Conservation (phyloP, 2,888 invertebrate species). For the Suillia variegata region DNA sequence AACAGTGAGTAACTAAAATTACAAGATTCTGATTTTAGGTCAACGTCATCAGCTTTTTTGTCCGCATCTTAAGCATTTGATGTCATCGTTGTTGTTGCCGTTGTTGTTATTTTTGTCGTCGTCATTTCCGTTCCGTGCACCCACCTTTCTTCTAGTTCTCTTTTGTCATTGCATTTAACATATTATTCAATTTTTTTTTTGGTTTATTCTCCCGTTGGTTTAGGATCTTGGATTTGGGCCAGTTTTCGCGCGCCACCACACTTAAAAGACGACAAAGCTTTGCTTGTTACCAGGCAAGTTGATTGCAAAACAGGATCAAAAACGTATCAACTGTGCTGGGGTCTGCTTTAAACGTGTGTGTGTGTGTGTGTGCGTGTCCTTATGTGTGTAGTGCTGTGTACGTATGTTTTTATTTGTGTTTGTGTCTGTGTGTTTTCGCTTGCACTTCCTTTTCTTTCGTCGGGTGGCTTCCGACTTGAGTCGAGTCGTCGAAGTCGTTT, state of each 20-base stretch:
- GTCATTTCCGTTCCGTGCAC: not conserved
- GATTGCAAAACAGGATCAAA: not conserved
- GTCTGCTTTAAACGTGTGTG: no score
- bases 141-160: no score
- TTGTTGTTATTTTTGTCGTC: conserved; percentile 2
- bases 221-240: not conserved
- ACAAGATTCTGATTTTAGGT: no score
- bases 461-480: not conserved
- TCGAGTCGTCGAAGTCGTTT: no score
- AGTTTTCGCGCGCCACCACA: not conserved
- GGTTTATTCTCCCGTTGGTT: no score
- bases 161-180: no score
- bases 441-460: not conserved
- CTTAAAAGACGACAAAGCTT: not conserved
- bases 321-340: not conserved
- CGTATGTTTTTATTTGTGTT: no score
- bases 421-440: not conserved
- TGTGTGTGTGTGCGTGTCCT: no score
- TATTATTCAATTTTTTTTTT: no score
- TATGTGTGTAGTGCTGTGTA: not conserved
- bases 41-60: not conserved
- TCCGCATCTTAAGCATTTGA: not conserved
- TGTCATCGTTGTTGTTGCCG: not conserved
- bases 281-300: not conserved
- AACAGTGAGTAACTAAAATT: no score